Evolutionary conservation across 2,888 invertebrate genomes (phyloP).

Genomic region (Chromoteleia sp.): DNA sequence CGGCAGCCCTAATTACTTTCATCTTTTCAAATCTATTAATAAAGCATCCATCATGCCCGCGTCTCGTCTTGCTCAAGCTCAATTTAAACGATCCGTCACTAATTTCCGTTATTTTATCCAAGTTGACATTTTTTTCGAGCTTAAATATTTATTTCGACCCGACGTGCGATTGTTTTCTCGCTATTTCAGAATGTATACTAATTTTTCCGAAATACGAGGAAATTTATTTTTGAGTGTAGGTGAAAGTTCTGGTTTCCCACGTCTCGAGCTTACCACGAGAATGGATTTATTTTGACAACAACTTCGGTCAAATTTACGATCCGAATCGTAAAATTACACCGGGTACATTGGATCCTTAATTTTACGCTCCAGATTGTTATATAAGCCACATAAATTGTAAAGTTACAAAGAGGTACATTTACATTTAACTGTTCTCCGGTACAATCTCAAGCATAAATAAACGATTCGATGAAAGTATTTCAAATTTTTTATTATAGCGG

Average conservation of each 20-base stretch:
- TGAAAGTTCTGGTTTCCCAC: conserved; percentile 9
- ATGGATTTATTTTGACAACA: not conserved
- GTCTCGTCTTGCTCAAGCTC: conserved; percentile 9
- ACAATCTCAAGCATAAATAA: not conserved
- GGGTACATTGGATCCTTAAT: not conserved
- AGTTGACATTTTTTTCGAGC: conserved; percentile 11
- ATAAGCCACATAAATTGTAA: conserved; percentile 4
- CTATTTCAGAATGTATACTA: not conserved
- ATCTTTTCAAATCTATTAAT: conserved; percentile 43
- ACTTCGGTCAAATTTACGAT: conserved; percentile 1
- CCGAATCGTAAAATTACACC: conserved; percentile 5
- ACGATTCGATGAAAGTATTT: not conserved
- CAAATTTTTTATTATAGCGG: not conserved
- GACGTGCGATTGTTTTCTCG: not conserved
- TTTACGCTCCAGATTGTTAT: not conserved
- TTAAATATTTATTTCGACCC: conserved; percentile 4
- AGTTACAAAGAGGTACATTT: not conserved
- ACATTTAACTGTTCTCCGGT: not conserved
- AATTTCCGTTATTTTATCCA: conserved; percentile 24
- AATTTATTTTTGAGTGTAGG: not conserved
- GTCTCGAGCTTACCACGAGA: not conserved
- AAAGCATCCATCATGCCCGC: conserved; percentile 50
- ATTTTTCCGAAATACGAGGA: conserved; percentile 6
- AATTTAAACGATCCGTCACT: conserved; percentile 20
- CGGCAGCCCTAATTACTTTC: conserved; percentile 34